Base-by-base conservation (phyloP, 2,888 invertebrate species). In the Melolontha melolontha region DNA sequence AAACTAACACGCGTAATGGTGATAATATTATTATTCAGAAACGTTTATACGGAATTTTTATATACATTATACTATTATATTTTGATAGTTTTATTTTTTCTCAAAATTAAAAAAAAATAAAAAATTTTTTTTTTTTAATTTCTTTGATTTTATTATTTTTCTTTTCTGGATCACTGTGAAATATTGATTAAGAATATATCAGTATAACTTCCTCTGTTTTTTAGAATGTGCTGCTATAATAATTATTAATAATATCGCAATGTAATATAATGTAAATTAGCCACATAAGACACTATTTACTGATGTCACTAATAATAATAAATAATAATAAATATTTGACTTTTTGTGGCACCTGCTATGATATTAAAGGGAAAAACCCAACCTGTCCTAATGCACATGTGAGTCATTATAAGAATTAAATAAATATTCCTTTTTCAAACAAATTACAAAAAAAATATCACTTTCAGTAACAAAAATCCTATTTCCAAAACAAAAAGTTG, bases 151-250 rank as follows among this genome's bases (percentile, higher is more conserved):
- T 4, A 22, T 2, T 22, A 22, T 22, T 22, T 22, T 22, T 27
- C 50, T n/a, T 27, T 12, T 50, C 16, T 50, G 11, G 10, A 17
- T 27, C 27, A 17, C 14, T 40, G 16, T 40, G 34, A 34, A 40
- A 40, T 8, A 22, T 14, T 50, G 27, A 17, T 50, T 16, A 50
- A 50, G 40, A 40, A 51, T 50, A 64, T 51, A 55, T 55, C 40
- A 66, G 29, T 51, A 64, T 39, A 76, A 75, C 73, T 75, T 73
- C 76, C 76, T 75, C 75, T 75, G 75, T 77, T 77, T 75, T 49
- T 74, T 73, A 75, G 74, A 75, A 72, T 74, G 75, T 76, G 74
- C 75, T 74, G 75, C 74, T 59, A 52, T 44, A 64, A 44, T 55
- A 44, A 22, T 54, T 55, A 51, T 29, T 62, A 41, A 41, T 41